Evolutionary conservation across 1,140 invertebrate species (phyloP).

Genomic region (Ectropis grisescens): DNA sequence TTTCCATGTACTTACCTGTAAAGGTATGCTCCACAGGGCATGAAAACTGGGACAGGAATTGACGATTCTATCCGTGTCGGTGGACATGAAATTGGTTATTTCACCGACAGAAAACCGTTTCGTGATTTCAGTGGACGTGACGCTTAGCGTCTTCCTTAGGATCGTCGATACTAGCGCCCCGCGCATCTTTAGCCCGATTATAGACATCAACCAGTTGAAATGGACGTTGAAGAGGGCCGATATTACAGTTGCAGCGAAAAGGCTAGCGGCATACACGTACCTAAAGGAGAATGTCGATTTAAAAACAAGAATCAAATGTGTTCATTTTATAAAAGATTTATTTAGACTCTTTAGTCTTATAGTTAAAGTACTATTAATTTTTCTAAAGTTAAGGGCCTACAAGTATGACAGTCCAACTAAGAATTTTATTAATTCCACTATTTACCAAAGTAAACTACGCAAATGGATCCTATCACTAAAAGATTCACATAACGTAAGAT

Average conservation of each 20-base stretch:
- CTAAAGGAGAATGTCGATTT: conserved; percentile 14
- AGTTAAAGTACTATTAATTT: too few relatives aligned
- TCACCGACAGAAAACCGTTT: conserved; percentile 83
- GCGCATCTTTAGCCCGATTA: conserved; percentile 90
- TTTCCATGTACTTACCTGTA: conserved; percentile 75
- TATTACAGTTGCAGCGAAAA: conserved; percentile 78
- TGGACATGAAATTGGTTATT: conserved; percentile 97
- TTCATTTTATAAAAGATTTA: too few relatives aligned
- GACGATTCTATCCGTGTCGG: conserved; percentile 94
- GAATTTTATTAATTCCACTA: too few relatives aligned
- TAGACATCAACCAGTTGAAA: conserved; percentile 90
- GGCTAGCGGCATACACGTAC: conserved; percentile 83
- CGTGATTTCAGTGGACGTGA: conserved; percentile 69
- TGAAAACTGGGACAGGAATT: conserved; percentile 97
- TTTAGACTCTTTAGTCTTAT: too few relatives aligned
- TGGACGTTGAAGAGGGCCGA: conserved; percentile 87
- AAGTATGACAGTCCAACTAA: too few relatives aligned
- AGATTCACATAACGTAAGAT: too few relatives aligned
- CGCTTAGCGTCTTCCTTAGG: conserved; percentile 86
- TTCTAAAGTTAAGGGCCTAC: too few relatives aligned
- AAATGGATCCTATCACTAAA: too few relatives aligned
- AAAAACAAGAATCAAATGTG: not conserved
- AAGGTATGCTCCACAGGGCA: conserved; percentile 95
- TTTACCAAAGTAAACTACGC: too few relatives aligned
- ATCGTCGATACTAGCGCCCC: conserved; percentile 87